A percentile compares a stretch with the other conserved stretches of the same genome.
Evolutionary conservation across 2,888 invertebrate genomes (phyloP).

Genomic region (Apotomis capreana): DNA sequence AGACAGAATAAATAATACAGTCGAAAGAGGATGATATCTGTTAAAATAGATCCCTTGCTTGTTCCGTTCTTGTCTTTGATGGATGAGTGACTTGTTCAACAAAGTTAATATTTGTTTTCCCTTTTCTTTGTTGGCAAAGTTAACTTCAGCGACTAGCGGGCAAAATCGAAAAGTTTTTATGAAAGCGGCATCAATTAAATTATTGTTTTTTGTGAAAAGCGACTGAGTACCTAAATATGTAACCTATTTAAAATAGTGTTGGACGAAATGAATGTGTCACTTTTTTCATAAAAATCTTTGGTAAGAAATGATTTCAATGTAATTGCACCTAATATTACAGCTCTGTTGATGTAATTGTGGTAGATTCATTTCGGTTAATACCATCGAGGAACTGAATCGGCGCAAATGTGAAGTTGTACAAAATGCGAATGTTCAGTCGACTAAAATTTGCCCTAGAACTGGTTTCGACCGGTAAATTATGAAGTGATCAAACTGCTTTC

Average conservation of each 20-base stretch:
- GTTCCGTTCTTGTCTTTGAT: slow-evolving; percentile 72
- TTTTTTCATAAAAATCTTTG: background rate
- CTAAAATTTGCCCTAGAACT: slow-evolving; percentile 5
- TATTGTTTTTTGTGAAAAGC: slow-evolving; percentile 62
- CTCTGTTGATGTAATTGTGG: background rate
- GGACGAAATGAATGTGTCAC: slow-evolving; percentile 12
- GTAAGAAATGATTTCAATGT: background rate
- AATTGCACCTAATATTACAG: background rate
- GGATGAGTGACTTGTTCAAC: slow-evolving; percentile 69
- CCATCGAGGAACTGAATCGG: slow-evolving; percentile 18
- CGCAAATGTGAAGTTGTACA: slow-evolving; percentile 23
- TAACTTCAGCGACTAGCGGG: slow-evolving; percentile 15
- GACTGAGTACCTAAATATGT: slow-evolving; percentile 62
- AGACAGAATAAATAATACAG: background rate
- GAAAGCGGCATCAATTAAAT: slow-evolving; percentile 56
- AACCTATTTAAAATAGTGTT: slow-evolving; percentile 15
- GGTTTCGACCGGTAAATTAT: background rate
- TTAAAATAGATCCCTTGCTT: slow-evolving; percentile 77
- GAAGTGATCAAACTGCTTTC: slow-evolving; percentile 11
- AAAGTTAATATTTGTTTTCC: slow-evolving; percentile 36
- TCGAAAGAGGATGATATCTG: slow-evolving; percentile 55
- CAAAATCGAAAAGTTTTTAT: slow-evolving; percentile 63
- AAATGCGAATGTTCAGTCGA: slow-evolving; percentile 29
- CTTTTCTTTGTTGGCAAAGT: slow-evolving; percentile 30
- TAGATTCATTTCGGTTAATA: slow-evolving; percentile 21